Base-by-base conservation (phyloP, 2,113 vertebrate genomes). In the Chionodraco myersi region DNA sequence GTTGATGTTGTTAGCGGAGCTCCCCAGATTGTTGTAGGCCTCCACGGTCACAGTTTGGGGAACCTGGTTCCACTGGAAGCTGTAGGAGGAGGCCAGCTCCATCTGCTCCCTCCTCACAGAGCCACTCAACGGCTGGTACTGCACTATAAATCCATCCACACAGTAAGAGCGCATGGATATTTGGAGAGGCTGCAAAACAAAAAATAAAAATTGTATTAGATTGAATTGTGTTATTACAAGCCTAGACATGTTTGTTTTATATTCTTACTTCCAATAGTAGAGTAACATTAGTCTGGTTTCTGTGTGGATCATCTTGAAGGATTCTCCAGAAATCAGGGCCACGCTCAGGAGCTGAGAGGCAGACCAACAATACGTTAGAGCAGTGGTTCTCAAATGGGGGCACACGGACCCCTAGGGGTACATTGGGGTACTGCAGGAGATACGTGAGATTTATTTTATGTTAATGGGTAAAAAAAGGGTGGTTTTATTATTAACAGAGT, bases 251-350 rank as follows among this genome's bases (percentile, higher is more conserved):
- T 49, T 56, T 36, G 10, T 10, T 3, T 36, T 9, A 5, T 8
- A 10, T 45, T 65, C 30, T n/a, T 95, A 99, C 98, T 96, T 97
- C 94, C 93, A 97, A 96, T 34, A 98, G 84, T 7, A 99, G 92
- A 0, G 96, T 98, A 61, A 98, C 92, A 0, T 96, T 97, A 54
- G 92, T 96, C 75, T 93, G 92, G 47, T 91, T 95, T 83, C 74
- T 87, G 5, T 73, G 62, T 0, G 89, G 62, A 79, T 96, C 93
- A 53, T 96, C 95, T 67, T 86, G 77, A 77, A 96, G 23, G 44
- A 93, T 21, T 79, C 97, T 95, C 97, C 98, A 99, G 84, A 99
- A 97, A 56, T 97, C 96, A 1, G 98, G 98, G 21, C 97, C 97
- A 68, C 65, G 94, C 57, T 93, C 81, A 21, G 98, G 98, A 91